Evolutionary conservation across 2,888 invertebrate species (phyloP), one percentile per base, ranked within the genome.

Genomic region (Nemapogon koenigi): DNA sequence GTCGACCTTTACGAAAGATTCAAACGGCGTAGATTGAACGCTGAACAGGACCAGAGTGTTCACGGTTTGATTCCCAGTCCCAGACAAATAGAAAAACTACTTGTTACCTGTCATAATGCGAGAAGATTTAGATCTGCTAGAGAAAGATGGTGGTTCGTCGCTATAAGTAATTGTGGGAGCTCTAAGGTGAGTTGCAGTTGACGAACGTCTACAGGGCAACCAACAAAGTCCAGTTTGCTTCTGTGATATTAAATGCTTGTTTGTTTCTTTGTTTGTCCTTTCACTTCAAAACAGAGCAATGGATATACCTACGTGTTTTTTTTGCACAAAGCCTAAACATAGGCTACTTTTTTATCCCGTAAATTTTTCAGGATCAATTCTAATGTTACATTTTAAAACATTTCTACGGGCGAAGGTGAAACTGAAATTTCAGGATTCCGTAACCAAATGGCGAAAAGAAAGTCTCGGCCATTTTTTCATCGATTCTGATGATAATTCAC

Each of bases 121-220:
- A 73, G 92, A 37, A 78, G 85, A 38, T 95, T 94, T 60, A 71
- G 86, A 3, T 91, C 93, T 1, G 83, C 88, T 0, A 81, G 96
- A 36, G 94, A 93, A 54, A 70, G 96, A 17, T 97, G 96, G 96
- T 97, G 97, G 96, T 97, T 92, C 53, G 84, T 97, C 19, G 94
- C 91, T 1, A 71, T 94, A 22, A 88, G 90, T 45, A 91, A 91
- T 54, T 94, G 94, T 57, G 84, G 87, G 33, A 83, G 83, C 28
- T 72, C 73, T 16, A 84, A 83, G 76, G 86, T 86, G 53, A 4
- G 14, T n/a, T n/a, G n/a, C n/a, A n/a, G n/a, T n/a, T n/a, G n/a
- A n/a, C n/a, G n/a, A n/a, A 7, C 22, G 22, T 29, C 29, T 29
- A 11, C 29, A 25, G 25, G n/a, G n/a, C n/a, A n/a, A n/a, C n/a